Evolutionary conservation across 1,140 invertebrate genomes (phyloP).

Genomic region (Drosophila kanapiae): DNA sequence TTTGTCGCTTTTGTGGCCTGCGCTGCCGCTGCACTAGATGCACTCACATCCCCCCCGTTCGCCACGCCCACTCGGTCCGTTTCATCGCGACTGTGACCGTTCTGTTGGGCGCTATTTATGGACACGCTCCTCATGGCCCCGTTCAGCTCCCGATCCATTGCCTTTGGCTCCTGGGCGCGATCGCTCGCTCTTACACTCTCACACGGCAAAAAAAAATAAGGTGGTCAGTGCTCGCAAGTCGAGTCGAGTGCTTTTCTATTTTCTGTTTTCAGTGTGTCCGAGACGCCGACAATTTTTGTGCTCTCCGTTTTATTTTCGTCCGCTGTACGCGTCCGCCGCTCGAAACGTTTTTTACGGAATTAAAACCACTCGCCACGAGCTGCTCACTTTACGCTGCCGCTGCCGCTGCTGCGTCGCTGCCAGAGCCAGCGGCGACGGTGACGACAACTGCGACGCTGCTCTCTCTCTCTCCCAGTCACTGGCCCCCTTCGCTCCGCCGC

Average conservation of each 20-base stretch:
- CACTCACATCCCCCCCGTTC: constrained; percentile 8
- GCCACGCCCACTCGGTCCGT: constrained; percentile 68
- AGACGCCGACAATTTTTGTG: constrained; percentile 15
- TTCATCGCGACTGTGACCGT: constrained; percentile 66
- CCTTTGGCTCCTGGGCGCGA: constrained; percentile 30
- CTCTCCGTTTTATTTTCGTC: constrained; percentile 65
- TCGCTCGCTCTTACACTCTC: constrained; percentile 37
- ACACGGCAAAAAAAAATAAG: constrained; percentile 41
- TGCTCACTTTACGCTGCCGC: constrained; percentile 55
- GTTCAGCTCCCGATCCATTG: constrained; percentile 83
- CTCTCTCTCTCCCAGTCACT: constrained; percentile 18
- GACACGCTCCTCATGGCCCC: constrained; percentile 81
- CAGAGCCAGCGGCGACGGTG: constrained; percentile 20
- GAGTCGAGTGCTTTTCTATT: constrained; percentile 33
- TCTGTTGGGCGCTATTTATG: constrained; percentile 78
- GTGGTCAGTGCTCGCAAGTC: constrained; percentile 19
- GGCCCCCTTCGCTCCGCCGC: neutral
- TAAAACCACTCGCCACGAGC: constrained; percentile 65
- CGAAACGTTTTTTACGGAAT: constrained; percentile 83
- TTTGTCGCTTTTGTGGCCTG: constrained; percentile 46
- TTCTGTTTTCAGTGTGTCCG: constrained; percentile 34
- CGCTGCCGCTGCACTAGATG: constrained; percentile 17
- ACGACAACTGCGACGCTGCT: constrained; percentile 15
- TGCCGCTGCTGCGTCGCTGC: constrained; percentile 23
- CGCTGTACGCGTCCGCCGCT: constrained; percentile 80